phyloP scores from a whole-genome alignment of 2,797 vertebrate genomes.

The Meriones psammophilus region DNA sequence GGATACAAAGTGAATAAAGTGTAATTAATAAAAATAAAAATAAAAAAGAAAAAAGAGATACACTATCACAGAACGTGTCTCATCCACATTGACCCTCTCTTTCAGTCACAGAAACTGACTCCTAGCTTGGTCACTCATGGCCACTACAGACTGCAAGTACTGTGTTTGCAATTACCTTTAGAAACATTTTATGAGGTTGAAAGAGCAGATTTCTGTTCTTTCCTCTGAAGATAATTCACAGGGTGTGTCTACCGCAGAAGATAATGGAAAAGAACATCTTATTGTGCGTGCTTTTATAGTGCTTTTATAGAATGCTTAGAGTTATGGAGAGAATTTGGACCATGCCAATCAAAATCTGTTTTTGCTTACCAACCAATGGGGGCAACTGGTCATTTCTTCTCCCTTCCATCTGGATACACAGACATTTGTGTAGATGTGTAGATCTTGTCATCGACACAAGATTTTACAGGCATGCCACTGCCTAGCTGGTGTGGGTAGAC shows the following conservation, averaged over 20 bases:
- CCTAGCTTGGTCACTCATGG: no score
- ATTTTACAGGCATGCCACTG: not conserved
- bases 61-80: not conserved
- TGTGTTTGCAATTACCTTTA: not conserved
- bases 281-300: not conserved
- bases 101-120: not conserved
- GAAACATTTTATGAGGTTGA: not conserved
- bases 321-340: not conserved
- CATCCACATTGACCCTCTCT: not conserved
- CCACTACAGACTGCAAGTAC: no score
- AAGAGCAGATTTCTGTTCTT: not conserved
- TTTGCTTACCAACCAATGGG: not conserved
- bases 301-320: not conserved
- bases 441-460: not conserved
- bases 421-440: not conserved
- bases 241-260: not conserved
- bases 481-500: not conserved
- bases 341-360: not conserved
- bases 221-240: not conserved
- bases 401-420: not conserved
- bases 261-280: not conserved
- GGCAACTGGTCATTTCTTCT: not conserved
- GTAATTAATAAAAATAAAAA: no score
- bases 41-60: no score
- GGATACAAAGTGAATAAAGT: no score